Base-by-base conservation (phyloP, 2,113 vertebrate species). In the Percina caprodes region DNA sequence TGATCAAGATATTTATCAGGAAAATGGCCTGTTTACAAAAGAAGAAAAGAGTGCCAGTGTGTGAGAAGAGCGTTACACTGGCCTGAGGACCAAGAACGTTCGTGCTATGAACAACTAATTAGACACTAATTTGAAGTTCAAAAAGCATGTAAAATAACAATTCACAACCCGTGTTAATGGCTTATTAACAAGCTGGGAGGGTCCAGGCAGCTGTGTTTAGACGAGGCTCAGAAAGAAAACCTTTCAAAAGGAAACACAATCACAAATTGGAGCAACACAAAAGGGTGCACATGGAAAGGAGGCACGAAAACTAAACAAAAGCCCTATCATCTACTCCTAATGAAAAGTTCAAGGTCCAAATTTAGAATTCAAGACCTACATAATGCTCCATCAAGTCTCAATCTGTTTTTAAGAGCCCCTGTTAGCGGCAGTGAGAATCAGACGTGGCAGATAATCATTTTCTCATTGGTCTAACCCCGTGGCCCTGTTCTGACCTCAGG, bases 161-260 rank as follows among this genome's bases (percentile, higher is more conserved):
- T 86, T 91, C 45, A 48, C 58, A 88, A 86, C 71, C 86, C 9
- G 83, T 65, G 86, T 85, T 94, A 94, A 95, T 94, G 86, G 85
- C 88, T 92, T 92, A 93, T 92, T 93, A 94, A 95, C 94, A 92
- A 92, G 86, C 86, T 73, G 80, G 86, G 82, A 86, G 85, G 74
- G 74, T 69, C 89, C 82, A 66, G 82, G 84, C 87, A 91, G 90
- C 86, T 93, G 91, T 85, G 85, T 79, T 92, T 95, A 93, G 93
- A 94, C 56, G 8, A 68, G 60, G 54, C 89, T 93, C 92, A 93
- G 85, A 94, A 75, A 58, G 70, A 85, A 87, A 89, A 77, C 45
- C 39, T 68, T 78, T 60, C 48, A 24, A 33, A 42, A 58, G 45
- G 1, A 74, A 75, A 72, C 79, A 42, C 3, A 33, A 58, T 66